Evolutionary conservation across 2,113 vertebrate species (phyloP).

Genomic region (Picathartes gymnocephalus): DNA sequence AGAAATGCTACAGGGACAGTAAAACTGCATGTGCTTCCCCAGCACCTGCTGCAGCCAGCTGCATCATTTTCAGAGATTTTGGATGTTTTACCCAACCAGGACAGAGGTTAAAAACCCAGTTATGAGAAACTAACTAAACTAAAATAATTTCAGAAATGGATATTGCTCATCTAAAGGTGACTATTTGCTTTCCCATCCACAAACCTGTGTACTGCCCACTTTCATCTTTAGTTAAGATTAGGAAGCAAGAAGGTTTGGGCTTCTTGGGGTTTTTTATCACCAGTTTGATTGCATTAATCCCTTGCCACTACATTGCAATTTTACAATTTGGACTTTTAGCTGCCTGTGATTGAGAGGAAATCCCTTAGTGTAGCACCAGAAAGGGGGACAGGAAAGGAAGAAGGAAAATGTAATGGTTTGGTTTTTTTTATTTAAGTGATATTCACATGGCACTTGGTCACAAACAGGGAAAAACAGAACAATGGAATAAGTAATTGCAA

Average conservation of each 20-base stretch:
- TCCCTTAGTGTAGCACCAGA: not conserved
- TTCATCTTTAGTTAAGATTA: not conserved
- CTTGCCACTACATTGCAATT: not conserved
- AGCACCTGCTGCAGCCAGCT: not conserved
- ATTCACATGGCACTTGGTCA: slow-evolving; percentile 12
- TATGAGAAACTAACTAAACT: not conserved
- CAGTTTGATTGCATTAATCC: not conserved
- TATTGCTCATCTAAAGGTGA: not conserved
- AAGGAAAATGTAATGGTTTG: slow-evolving; percentile 17
- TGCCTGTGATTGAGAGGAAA: not conserved
- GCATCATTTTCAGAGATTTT: not conserved
- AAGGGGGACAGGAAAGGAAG: not conserved
- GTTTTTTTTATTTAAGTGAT: slow-evolving; percentile 17
- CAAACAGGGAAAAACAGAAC: slow-evolving; percentile 3
- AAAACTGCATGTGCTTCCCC: not conserved
- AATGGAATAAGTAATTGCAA: slow-evolving; percentile 31
- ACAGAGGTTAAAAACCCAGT: not conserved
- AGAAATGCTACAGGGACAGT: not conserved
- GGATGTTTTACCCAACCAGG: not conserved
- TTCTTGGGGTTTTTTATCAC: not conserved
- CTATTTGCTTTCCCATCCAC: not conserved
- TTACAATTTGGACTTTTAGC: not conserved
- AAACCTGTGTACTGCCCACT: not conserved
- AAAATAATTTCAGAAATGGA: not conserved
- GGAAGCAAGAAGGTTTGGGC: not conserved